Evolutionary conservation across 2,888 invertebrate species (phyloP), one percentile per base, ranked within the genome.

Genomic region (Heliconius ismenius): DNA sequence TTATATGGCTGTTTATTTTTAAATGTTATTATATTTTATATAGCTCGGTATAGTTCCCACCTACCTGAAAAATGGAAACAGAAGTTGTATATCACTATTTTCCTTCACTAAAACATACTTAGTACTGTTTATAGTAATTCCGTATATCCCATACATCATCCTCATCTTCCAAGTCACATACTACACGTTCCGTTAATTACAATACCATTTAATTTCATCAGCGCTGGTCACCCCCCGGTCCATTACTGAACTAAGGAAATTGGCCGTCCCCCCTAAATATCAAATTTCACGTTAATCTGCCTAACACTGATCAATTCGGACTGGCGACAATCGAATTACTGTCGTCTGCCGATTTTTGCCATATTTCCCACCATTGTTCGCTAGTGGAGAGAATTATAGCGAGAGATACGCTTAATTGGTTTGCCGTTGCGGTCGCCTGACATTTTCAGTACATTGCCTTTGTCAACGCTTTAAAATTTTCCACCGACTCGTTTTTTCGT

Each of bases 321-420:
- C 90, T 86, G 87, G 90, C 88, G 89, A 90, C 91, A 91, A 94
- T 93, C 88, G 91, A 92, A 92, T 94, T 93, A 92, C 86, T 87
- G 88, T 88, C 92, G 90, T 91, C 92, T 92, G 93, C 90, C 89
- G 85, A 90, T 92, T 94, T 94, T 93, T 92, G 90, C 87, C 91
- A 92, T 91, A 91, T 91, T 90, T 88, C 86, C 86, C 85, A 83
- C 82, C 84, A 84, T 85, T 87, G 84, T 83, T 82, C 82, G 86
- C 86, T 83, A 83, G 83, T 80, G 84, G 83, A 84, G 85, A 85
- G 85, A 86, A 92, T 91, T 92, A 92, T 92, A 85, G 85, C 87
- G 89, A 88, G 89, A 90, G 90, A 91, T 90, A 91, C 90, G 91
- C 87, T 90, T 93, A 93, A 93, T 93, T 92, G 92, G 92, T 91